Percentiles rank a stretch among this genome's conserved stretches.
These are phyloP conservation scores for Ceuthmochares aereus DNA, from an alignment of 2,113 vertebrate species.

Conservation along the genomic window DNA sequence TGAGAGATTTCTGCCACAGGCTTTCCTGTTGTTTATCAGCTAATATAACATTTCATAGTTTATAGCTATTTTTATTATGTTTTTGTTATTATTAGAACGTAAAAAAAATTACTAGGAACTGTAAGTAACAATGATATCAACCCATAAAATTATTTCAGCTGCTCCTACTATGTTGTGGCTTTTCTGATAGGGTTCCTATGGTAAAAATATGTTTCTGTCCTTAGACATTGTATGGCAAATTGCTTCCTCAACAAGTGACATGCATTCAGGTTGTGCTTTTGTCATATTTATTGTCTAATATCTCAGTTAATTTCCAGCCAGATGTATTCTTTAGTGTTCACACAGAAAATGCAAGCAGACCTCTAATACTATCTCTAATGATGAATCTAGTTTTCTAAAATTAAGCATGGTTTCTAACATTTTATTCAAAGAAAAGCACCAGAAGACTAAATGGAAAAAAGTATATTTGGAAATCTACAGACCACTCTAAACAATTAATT, in stretches of 20 bases:
- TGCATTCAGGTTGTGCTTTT: background rate
- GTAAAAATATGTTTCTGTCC: background rate
- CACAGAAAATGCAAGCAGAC: background rate
- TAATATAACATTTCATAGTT: background rate
- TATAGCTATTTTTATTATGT: background rate
- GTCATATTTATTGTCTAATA: background rate
- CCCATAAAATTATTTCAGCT: background rate
- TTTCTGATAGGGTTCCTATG: background rate
- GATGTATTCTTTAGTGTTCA: background rate
- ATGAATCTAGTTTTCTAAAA: background rate
- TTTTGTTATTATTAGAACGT: background rate
- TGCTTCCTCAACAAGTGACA: background rate
- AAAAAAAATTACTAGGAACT: background rate
- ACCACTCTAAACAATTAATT: background rate
- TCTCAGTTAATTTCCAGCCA: background rate
- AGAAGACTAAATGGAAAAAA: background rate
- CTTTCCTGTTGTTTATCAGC: background rate
- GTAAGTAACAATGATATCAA: background rate
- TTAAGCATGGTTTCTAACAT: background rate
- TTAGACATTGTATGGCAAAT: background rate
- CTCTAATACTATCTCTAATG: background rate
- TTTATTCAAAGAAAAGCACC: background rate
- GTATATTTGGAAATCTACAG: background rate
- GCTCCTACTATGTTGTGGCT: background rate
- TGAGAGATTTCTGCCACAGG: background rate